A percentile compares a stretch with the other conserved stretches of the same genome.
These are phyloP conservation scores for Crossocerus cetratus DNA, from an alignment of 2,888 invertebrate genomes.

Conservation along the genomic window DNA sequence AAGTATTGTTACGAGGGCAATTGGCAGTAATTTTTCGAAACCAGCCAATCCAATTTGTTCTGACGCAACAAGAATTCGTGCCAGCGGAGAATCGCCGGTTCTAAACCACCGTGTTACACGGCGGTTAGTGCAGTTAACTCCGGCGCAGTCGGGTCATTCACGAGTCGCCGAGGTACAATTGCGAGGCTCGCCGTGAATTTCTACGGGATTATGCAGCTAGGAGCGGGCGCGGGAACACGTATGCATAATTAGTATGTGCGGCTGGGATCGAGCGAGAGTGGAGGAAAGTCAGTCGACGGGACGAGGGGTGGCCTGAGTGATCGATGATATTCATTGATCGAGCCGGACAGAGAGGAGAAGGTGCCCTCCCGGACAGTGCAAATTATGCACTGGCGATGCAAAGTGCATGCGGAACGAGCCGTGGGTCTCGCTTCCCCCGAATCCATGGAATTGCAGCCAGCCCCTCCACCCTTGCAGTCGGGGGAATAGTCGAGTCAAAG, in stretches of 20 bases:
- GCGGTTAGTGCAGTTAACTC: background rate
- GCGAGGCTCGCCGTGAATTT: background rate
- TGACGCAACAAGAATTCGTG: too few species aligned
- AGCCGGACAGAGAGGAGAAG: conserved; percentile 24
- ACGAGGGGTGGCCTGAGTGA: conserved; percentile 12
- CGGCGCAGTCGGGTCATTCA: background rate
- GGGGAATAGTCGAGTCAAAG: too few species aligned
- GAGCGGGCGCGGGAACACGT: conserved; percentile 13
- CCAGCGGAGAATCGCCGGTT: too few species aligned
- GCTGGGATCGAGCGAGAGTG: conserved; percentile 16
- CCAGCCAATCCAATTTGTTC: too few species aligned
- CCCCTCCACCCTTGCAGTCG: conserved; percentile 46
- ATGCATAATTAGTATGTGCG: conserved; percentile 45
- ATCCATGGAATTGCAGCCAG: conserved; percentile 65
- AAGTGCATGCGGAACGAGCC: conserved; percentile 70
- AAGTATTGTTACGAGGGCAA: too few species aligned
- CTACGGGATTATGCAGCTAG: background rate
- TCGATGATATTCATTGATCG: conserved; percentile 57
- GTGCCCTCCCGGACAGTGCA: conserved; percentile 48
- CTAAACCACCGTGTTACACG: background rate
- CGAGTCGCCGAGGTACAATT: background rate
- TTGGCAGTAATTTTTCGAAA: too few species aligned
- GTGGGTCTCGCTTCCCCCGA: conserved; percentile 65
- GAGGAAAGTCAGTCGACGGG: conserved; percentile 31
- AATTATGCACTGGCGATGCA: conserved; percentile 71